These are phyloP conservation scores for Troilus luridus DNA, from an alignment of 2,888 invertebrate genomes.

Conservation along the genomic window DNA sequence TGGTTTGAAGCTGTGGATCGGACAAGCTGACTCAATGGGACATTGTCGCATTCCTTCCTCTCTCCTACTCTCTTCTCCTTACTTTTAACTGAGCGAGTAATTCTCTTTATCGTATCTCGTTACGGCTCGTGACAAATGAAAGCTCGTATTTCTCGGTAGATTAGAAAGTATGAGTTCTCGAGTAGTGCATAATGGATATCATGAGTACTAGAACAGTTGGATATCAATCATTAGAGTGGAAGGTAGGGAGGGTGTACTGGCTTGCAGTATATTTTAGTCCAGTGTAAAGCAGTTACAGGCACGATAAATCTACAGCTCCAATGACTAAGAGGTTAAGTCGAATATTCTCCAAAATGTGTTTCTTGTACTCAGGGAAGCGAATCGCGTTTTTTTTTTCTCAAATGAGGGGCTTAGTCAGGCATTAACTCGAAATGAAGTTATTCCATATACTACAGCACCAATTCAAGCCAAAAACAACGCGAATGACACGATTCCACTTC, in stretches of 20 bases:
- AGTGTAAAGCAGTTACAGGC: background rate
- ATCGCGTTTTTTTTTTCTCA: too few relatives aligned
- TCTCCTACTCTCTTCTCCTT: background rate
- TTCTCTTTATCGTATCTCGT: background rate
- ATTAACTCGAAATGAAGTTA: too few relatives aligned
- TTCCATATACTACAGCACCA: too few relatives aligned
- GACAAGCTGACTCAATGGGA: background rate
- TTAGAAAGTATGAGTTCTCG: background rate
- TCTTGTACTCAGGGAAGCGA: too few relatives aligned
- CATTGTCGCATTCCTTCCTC: background rate
- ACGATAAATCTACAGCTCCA: background rate
- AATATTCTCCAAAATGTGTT: too few relatives aligned
- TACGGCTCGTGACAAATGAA: background rate
- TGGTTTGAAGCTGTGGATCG: background rate
- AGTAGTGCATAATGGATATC: background rate
- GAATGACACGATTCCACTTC: too few relatives aligned
- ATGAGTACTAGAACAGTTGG: background rate
- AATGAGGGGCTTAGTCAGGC: too few relatives aligned
- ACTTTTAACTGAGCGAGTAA: background rate
- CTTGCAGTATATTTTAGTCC: background rate
- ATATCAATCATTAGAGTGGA: background rate
- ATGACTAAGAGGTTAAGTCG: too few relatives aligned
- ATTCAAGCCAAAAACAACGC: too few relatives aligned
- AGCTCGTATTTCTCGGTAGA: background rate
- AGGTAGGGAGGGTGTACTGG: background rate